A percentile compares a stretch with the other conserved stretches of the same genome.
phyloP scores from a whole-genome alignment of 2,797 vertebrate species.

The Dipus sagitta region DNA sequence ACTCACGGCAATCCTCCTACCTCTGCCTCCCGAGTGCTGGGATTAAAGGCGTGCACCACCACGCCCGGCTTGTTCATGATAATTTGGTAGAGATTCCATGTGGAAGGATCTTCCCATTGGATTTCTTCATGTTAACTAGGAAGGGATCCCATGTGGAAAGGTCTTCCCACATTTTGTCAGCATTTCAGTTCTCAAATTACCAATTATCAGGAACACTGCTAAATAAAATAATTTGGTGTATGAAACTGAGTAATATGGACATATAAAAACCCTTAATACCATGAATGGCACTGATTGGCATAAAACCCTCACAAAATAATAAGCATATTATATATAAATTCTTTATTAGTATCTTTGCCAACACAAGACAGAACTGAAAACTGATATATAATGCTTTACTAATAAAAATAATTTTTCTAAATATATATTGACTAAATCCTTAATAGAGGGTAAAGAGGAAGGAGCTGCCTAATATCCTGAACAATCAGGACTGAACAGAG shows the following conservation, averaged over 20 bases:
- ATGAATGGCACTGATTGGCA: not conserved
- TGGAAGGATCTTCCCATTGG: not conserved
- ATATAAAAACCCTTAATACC: not conserved
- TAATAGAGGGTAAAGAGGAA: not conserved
- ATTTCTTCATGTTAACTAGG: not conserved
- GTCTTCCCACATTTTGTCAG: not conserved
- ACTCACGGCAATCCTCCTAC: too few relatives aligned
- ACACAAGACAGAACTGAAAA: not conserved
- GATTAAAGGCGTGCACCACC: too few relatives aligned
- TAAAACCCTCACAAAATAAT: not conserved
- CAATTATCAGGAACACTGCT: not conserved
- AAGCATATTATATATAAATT: not conserved
- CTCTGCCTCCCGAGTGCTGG: too few relatives aligned
- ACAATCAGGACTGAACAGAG: too few relatives aligned
- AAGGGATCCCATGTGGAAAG: not conserved
- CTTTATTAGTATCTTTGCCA: not conserved
- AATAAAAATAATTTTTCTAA: not conserved
- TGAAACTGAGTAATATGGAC: not conserved
- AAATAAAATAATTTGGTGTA: not conserved
- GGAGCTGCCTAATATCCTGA: not conserved
- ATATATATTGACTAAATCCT: not conserved
- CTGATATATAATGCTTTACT: not conserved
- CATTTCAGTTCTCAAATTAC: not conserved
- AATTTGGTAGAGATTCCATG: not conserved
- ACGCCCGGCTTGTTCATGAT: not conserved